A percentile compares a stretch with the other conserved stretches of the same genome.
phyloP scores from a whole-genome alignment of 1,140 invertebrate genomes.

The Papilio xuthus region DNA sequence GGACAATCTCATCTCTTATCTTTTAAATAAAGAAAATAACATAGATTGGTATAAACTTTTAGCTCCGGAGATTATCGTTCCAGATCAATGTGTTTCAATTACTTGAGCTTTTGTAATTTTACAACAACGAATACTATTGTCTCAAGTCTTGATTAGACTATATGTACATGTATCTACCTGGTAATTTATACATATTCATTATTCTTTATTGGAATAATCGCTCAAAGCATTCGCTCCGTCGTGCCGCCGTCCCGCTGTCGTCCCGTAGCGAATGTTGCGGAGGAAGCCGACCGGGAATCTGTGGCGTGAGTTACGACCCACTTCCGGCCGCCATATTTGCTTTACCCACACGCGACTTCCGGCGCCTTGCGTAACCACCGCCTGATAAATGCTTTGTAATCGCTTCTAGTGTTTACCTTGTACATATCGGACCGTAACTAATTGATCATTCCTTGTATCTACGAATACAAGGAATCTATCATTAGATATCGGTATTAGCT shows the following conservation, averaged over 20 bases:
- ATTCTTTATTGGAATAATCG: background rate
- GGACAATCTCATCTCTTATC: constrained; percentile 5
- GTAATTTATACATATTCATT: too few species aligned
- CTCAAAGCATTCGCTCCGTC: constrained; percentile 30
- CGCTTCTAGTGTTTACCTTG: constrained; percentile 19
- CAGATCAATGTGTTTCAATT: too few species aligned
- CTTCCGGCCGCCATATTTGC: constrained; percentile 74
- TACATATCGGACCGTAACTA: background rate
- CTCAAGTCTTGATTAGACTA: too few species aligned
- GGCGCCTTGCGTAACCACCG: constrained; percentile 54
- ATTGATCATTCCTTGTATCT: background rate
- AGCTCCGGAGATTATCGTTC: too few species aligned
- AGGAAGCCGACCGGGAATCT: constrained; percentile 65
- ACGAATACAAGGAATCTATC: background rate
- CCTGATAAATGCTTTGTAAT: constrained; percentile 45
- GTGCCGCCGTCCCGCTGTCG: constrained; percentile 46
- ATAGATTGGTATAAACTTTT: too few species aligned
- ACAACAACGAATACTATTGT: too few species aligned
- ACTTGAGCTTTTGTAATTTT: too few species aligned
- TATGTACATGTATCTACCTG: background rate
- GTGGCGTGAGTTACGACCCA: constrained; percentile 73
- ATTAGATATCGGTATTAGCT: background rate
- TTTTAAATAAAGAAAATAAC: background rate
- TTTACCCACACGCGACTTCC: constrained; percentile 67
- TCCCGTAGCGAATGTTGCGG: constrained; percentile 55